Percentiles rank a stretch among this genome's conserved stretches.
Conservation (phyloP, 2,113 vertebrate genomes). For the Bufo gargarizans region DNA sequence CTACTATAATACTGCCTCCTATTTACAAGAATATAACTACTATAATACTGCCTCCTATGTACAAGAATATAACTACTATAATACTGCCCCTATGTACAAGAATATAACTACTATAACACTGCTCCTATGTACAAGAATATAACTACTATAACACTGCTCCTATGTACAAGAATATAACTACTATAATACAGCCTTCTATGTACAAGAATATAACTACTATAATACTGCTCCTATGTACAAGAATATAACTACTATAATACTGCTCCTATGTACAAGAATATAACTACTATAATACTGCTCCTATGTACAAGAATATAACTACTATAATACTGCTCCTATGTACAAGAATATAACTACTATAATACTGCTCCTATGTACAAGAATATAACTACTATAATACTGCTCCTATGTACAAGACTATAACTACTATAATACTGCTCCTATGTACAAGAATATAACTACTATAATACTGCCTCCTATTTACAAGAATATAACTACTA, state of each 20-base stretch:
- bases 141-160: not conserved
- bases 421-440: slow-evolving; percentile 16
- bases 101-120: not conserved
- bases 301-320: slow-evolving; percentile 5
- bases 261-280: not conserved
- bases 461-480: not conserved
- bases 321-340: not conserved
- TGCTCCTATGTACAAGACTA: not conserved
- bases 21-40: too few relatives aligned
- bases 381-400: not conserved
- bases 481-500: not conserved
- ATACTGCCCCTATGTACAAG: not conserved
- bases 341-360: slow-evolving; percentile 3
- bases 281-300: slow-evolving; percentile 11
- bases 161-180: not conserved
- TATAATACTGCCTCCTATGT: not conserved
- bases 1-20: not conserved
- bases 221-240: not conserved
- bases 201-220: not conserved
- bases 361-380: not conserved
- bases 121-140: not conserved
- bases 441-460: not conserved
- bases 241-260: slow-evolving; percentile 2
- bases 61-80: not conserved
- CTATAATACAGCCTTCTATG: not conserved